Evolutionary conservation across 2,797 vertebrate species (phyloP), one percentile per base, ranked within the genome.

Genomic region (Allobates femoralis): DNA sequence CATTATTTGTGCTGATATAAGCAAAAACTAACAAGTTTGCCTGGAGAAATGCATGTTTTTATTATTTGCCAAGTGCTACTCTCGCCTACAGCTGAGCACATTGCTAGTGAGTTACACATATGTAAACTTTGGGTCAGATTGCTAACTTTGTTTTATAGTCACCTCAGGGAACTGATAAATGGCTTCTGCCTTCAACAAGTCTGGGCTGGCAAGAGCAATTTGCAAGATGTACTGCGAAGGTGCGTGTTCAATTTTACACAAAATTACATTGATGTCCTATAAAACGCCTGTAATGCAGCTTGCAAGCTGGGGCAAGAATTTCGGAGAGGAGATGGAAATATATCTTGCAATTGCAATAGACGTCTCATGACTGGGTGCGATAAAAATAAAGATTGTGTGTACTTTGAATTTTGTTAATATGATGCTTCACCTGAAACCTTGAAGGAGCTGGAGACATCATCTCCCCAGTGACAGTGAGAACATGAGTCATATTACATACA

Each of bases 261-360:
- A 84, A 84, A 88, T 85, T 60, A 88, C 82, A 84, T 64, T 41
- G 81, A 58, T 84, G 71, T 88, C 79, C 78, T 81, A 85, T 77
- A 81, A 88, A 85, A 88, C 37, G 56, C 75, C 53, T 55, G 69
- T 76, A 64, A 81, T 78, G 51, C 82, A 51, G 78, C 78, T 69
- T 41, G 37, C 86, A 88, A 81, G 87, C 50, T 53, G 51, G 26
- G 83, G 51, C 87, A 69, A 85, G 83, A 30, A 77, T 81, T 81
- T 76, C 79, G n/a, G 75, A 34, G 58, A 32, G 77, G 41, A 67
- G 60, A 26, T 41, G 34, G 7, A 69, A 32, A 88, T 88, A 77
- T 81, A 85, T 88, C 83, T 88, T 60, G 46, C 71, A 37, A 67
- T 58, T 84, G 66, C 66, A 46, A 56, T 87, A 56, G 46, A 84